Evolutionary conservation across 1,140 invertebrate species (phyloP).

Genomic region (Ceratina calcarata): DNA sequence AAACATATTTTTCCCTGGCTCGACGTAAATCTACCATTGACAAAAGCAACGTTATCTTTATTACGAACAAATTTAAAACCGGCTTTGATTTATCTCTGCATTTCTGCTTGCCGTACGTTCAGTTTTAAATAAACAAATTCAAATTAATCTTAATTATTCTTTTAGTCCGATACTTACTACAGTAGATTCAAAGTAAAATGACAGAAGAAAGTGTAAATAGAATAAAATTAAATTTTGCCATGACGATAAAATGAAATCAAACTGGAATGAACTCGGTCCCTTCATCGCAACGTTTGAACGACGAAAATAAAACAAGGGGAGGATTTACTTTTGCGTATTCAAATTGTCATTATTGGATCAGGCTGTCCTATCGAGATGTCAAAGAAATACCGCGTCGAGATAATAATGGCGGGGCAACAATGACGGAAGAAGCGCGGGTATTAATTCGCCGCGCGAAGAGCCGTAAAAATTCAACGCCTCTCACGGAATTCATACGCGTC

Average conservation of each 20-base stretch:
- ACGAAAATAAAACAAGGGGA: neutral
- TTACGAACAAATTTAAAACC: neutral
- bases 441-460: constrained; percentile 67
- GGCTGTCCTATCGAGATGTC: neutral
- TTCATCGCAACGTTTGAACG: neutral
- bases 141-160: too few species aligned
- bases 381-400: neutral
- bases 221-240: too few species aligned
- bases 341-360: neutral
- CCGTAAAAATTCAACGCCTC: constrained; percentile 72
- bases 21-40: constrained; percentile 32
- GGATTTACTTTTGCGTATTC: neutral
- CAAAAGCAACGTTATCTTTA: constrained; percentile 38
- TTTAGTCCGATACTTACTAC: too few species aligned
- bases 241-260: neutral
- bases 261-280: too few species aligned
- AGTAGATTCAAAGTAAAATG: neutral
- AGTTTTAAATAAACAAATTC: too few species aligned
- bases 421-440: constrained; percentile 23
- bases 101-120: too few species aligned
- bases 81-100: neutral
- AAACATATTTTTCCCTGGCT: constrained; percentile 12
- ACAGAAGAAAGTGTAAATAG: neutral
- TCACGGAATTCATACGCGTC: constrained; percentile 68
- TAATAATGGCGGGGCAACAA: constrained; percentile 7